Evolutionary conservation across 2,113 vertebrate genomes (phyloP).

Genomic region (Campylomormyrus numenius): DNA sequence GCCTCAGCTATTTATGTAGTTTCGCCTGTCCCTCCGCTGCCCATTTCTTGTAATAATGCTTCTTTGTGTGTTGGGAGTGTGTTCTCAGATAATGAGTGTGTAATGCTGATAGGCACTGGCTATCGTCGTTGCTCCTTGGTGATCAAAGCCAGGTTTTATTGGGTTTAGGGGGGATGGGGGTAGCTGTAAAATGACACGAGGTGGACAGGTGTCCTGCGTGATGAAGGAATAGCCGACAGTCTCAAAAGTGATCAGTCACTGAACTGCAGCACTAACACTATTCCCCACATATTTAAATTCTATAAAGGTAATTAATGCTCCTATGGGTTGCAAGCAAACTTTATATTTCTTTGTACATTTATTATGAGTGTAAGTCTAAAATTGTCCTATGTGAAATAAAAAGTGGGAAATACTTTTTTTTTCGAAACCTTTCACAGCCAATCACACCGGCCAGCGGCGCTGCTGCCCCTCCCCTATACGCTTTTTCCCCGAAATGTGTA

Average conservation of each 20-base stretch:
- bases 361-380: neutral
- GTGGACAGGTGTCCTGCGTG: neutral
- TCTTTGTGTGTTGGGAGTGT: neutral
- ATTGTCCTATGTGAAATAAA: neutral
- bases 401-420: neutral
- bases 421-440: conserved; percentile 64
- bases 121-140: neutral
- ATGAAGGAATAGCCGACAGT: neutral
- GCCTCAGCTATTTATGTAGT: neutral
- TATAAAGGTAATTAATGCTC: neutral
- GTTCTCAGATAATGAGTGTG: neutral
- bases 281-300: neutral
- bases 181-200: neutral
- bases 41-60: neutral
- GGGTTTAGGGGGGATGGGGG: neutral
- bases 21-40: neutral
- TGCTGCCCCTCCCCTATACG: conserved; percentile 46
- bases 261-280: neutral
- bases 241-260: neutral
- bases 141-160: neutral
- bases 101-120: neutral
- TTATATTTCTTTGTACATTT: neutral
- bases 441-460: conserved; percentile 32
- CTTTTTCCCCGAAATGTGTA: conserved; percentile 43
- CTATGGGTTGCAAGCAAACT: neutral